Evolutionary conservation across 1,140 invertebrate species (phyloP).

Genomic region (Neodiprion fabricii): DNA sequence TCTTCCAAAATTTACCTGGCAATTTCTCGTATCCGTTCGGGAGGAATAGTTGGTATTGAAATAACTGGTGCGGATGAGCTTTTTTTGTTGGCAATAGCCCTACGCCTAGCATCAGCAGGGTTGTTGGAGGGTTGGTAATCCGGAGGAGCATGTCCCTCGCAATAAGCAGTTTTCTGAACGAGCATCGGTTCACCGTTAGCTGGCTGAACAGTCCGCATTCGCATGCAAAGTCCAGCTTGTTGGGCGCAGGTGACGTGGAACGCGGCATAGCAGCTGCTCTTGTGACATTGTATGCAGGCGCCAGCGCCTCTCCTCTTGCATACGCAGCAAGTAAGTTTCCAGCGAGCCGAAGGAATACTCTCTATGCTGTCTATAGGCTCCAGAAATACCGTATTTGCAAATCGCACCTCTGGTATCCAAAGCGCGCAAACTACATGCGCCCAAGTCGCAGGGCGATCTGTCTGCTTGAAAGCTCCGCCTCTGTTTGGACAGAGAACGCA

Average conservation of each 20-base stretch:
- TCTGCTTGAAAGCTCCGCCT: slow-evolving; percentile 98
- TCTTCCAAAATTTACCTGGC: slow-evolving; percentile 55
- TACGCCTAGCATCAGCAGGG: slow-evolving; percentile 60
- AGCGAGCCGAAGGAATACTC: slow-evolving; percentile 92
- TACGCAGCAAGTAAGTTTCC: slow-evolving; percentile 95
- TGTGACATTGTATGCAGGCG: slow-evolving; percentile 98
- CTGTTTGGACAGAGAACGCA: slow-evolving; percentile 98
- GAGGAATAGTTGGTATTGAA: slow-evolving; percentile 92
- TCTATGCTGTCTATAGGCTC: slow-evolving; percentile 98
- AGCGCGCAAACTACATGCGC: slow-evolving; percentile 98
- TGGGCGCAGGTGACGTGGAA: slow-evolving; percentile 99
- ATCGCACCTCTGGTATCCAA: slow-evolving; percentile 97
- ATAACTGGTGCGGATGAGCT: slow-evolving; percentile 89
- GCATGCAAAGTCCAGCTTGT: slow-evolving; percentile 94
- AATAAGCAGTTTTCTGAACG: slow-evolving; percentile 95
- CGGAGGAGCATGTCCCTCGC: slow-evolving; percentile 90
- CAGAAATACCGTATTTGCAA: slow-evolving; percentile 96
- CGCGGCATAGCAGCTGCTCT: slow-evolving; percentile 94
- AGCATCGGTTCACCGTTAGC: slow-evolving; percentile 74
- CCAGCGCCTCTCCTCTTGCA: slow-evolving; percentile 94
- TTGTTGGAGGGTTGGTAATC: slow-evolving; percentile 67
- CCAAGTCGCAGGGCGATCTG: slow-evolving; percentile 90
- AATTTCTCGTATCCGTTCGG: slow-evolving; percentile 87
- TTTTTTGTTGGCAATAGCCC: slow-evolving; percentile 80
- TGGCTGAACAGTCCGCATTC: slow-evolving; percentile 91